Conservation (phyloP, 1,140 invertebrate genomes). For the Camponotus vicinus region DNA sequence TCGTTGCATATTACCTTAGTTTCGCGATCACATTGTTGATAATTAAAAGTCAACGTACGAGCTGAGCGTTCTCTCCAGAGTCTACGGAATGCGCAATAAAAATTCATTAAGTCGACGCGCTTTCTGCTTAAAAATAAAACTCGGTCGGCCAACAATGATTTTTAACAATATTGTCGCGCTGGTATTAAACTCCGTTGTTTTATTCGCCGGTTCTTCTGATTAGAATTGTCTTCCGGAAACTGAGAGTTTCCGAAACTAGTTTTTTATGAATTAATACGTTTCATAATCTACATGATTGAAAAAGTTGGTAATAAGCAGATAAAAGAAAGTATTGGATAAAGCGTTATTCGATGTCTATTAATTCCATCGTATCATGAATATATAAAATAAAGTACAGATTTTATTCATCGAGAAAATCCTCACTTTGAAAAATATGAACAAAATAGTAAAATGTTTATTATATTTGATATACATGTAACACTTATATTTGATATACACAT, state of each 20-base stretch:
- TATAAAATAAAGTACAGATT: too few species aligned
- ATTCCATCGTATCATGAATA: constrained; percentile 3
- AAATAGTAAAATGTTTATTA: too few species aligned
- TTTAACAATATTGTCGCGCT: constrained; percentile 21
- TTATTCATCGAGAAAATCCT: too few species aligned
- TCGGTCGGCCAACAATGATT: constrained; percentile 36
- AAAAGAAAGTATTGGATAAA: neutral
- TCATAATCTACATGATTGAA: neutral
- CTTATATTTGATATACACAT: too few species aligned
- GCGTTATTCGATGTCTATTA: constrained; percentile 5
- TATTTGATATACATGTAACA: too few species aligned
- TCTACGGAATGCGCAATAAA: neutral
- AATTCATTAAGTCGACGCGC: neutral
- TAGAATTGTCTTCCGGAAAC: constrained; percentile 1
- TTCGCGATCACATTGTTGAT: constrained; percentile 6
- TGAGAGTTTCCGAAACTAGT: neutral
- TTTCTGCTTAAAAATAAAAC: constrained; percentile 21
- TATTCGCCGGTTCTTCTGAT: neutral
- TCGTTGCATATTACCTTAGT: neutral
- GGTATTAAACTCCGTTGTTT: constrained; percentile 25
- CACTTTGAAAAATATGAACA: too few species aligned
- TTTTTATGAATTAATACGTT: constrained; percentile 11
- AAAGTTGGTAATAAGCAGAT: constrained; percentile 31
- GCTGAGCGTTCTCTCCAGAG: neutral
- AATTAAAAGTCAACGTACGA: constrained; percentile 18